phyloP scores from a whole-genome alignment of 2,113 vertebrate genomes.

The Protomyctophum bolini region DNA sequence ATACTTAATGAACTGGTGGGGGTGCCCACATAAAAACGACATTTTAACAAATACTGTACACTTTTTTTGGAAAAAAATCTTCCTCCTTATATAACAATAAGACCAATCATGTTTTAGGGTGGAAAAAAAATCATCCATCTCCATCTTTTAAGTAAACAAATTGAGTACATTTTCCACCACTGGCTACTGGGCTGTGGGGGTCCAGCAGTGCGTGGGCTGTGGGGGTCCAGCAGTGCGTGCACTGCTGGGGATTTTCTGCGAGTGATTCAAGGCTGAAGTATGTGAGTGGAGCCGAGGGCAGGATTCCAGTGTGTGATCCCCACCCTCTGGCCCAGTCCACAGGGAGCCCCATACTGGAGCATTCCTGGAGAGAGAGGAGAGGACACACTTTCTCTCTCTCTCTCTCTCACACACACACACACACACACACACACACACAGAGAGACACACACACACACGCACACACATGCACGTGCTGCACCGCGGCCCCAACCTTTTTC shows the following conservation, averaged over 20 bases:
- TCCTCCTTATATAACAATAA: too few relatives aligned
- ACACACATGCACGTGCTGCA: not conserved
- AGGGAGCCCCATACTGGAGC: conserved; percentile 7
- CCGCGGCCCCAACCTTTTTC: too few relatives aligned
- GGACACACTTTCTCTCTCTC: not conserved
- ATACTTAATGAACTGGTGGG: too few relatives aligned
- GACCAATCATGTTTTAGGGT: too few relatives aligned
- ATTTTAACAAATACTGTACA: too few relatives aligned
- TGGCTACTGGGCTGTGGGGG: too few relatives aligned
- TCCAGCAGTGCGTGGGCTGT: not conserved
- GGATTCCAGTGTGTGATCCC: conserved; percentile 19
- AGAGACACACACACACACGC: not conserved
- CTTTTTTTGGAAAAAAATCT: too few relatives aligned
- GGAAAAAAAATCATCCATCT: too few relatives aligned
- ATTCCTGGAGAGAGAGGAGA: not conserved
- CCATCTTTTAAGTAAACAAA: too few relatives aligned
- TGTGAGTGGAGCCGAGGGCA: conserved; percentile 11
- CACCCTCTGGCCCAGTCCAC: conserved; percentile 18
- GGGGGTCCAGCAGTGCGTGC: not conserved
- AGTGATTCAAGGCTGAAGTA: conserved; percentile 33
- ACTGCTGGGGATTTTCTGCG: not conserved
- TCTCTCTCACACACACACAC: not conserved
- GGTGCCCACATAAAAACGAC: too few relatives aligned
- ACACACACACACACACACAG: not conserved
- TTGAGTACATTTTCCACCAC: too few relatives aligned